A percentile compares a stretch with the other conserved stretches of the same genome.
phyloP scores from a whole-genome alignment of 2,888 invertebrate species.

The Orthosia incerta region DNA sequence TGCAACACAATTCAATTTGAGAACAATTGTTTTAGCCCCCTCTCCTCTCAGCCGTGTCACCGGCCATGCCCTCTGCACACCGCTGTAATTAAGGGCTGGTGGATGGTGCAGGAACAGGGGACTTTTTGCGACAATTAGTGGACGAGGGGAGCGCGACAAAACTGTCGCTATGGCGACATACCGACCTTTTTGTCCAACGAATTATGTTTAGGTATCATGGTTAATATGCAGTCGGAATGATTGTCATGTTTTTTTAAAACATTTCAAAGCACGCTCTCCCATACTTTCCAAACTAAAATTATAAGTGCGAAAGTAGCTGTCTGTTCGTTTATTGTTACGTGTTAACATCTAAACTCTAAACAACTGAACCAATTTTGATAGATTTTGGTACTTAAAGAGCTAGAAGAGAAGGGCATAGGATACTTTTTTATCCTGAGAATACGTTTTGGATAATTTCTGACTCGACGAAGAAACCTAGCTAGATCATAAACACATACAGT shows the following conservation, averaged over 20 bases:
- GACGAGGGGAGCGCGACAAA: slow-evolving; percentile 62
- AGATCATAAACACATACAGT: neutral
- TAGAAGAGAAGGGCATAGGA: too few species aligned
- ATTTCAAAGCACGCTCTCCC: neutral
- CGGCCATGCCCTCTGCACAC: slow-evolving; percentile 47
- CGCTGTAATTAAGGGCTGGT: slow-evolving; percentile 63
- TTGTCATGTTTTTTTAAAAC: neutral
- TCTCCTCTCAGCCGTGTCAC: slow-evolving; percentile 17
- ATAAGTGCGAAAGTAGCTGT: too few species aligned
- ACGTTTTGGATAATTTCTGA: too few species aligned
- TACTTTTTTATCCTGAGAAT: too few species aligned
- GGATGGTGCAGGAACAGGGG: slow-evolving; percentile 53
- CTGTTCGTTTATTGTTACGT: too few species aligned
- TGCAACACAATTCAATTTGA: slow-evolving; percentile 27
- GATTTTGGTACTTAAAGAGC: neutral
- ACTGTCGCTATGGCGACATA: slow-evolving; percentile 48
- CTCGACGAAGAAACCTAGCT: neutral
- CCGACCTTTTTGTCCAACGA: slow-evolving; percentile 47
- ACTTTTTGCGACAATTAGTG: slow-evolving; percentile 76
- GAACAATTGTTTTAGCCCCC: slow-evolving; percentile 41
- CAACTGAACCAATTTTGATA: neutral
- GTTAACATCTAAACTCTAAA: too few species aligned
- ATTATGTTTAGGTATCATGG: slow-evolving; percentile 28
- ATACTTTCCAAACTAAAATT: too few species aligned
- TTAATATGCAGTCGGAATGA: neutral